Evolutionary conservation across 2,797 vertebrate species (phyloP), one percentile per base, ranked within the genome.

Genomic region (Sebastes hubbsi): DNA sequence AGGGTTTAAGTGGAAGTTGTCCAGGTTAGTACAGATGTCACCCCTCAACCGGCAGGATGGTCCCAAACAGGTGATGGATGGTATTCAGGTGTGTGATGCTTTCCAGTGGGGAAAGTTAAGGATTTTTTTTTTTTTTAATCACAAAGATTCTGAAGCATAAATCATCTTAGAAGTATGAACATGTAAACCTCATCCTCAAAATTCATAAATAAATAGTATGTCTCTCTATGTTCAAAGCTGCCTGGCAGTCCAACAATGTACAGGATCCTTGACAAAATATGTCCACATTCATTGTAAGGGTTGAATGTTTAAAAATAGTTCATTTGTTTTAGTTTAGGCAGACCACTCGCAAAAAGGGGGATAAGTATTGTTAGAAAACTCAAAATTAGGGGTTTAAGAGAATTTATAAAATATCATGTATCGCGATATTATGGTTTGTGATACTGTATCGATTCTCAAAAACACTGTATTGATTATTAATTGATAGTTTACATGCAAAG

Each of bases 1-100:
- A 82, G 80, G 34, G 66, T 83, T 88, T 82, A 81, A 85, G 68
- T 77, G 13, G 34, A 85, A 82, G 66, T 82, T 77, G 71, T 8
- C 71, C 60, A 61, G 32, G 24, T 63, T 72, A 30, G 30, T 64
- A 18, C 68, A 77, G 73, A 70, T 65, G 73, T 74, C 56, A 59
- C 10, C 25, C 2, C 22, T 81, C 18, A 46, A 42, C 46, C 25
- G 61, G 3, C 24, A 52, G 68, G 56, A 69, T 1, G 8, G n/a
- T 49, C 54, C 22, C 8, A 54, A 25, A 30, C 36, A 67, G 66
- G 11, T n/a, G 42, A 69, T 30, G 46, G 16, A 11, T 14, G 11
- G 12, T 12, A 18, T 60, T 60, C 32, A 64, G 4, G 16, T 30
- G 22, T 27, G 59, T 71, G 70, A 66, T 18, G 36, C 14, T 52